These are phyloP conservation scores for Cheilosia impressa DNA, from an alignment of 2,888 invertebrate genomes.

Conservation along the genomic window DNA sequence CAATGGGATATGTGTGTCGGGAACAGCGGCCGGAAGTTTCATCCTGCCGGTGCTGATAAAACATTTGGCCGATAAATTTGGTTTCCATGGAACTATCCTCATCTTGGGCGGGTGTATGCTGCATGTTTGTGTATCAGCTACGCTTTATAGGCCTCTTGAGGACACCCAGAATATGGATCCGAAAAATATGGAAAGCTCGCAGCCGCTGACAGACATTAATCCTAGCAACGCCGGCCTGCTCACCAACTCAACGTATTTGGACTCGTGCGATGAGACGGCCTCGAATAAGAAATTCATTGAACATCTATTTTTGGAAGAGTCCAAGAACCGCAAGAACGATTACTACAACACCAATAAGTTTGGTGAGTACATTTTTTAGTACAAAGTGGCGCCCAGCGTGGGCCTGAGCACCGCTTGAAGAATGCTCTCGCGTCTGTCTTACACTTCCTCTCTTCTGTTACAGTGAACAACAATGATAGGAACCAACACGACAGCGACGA, in stretches of 20 bases:
- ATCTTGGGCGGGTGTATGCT: slow-evolving; percentile 90
- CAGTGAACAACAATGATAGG: slow-evolving; percentile 77
- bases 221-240: slow-evolving; percentile 82
- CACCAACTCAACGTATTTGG: slow-evolving; percentile 83
- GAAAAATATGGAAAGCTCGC: slow-evolving; percentile 78
- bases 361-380: slow-evolving; percentile 39
- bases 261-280: slow-evolving; percentile 82
- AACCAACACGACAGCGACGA: slow-evolving; percentile 83
- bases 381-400: background rate
- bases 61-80: slow-evolving; percentile 88
- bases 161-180: slow-evolving; percentile 76
- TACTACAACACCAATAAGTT: slow-evolving; percentile 79
- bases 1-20: slow-evolving; percentile 92
- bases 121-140: slow-evolving; percentile 89
- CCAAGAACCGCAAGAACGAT: slow-evolving; percentile 83
- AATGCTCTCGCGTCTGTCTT: too few species aligned
- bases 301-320: slow-evolving; percentile 83
- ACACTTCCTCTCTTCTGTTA: background rate
- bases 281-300: slow-evolving; percentile 83
- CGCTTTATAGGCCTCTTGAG: slow-evolving; percentile 86
- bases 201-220: slow-evolving; percentile 80
- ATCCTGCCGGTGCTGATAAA: slow-evolving; percentile 90
- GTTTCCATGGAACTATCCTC: slow-evolving; percentile 89
- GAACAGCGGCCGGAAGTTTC: slow-evolving; percentile 91
- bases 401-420: too few species aligned